phyloP scores from a whole-genome alignment of 2,113 vertebrate genomes.

The Paradoxurus hermaphroditus region DNA sequence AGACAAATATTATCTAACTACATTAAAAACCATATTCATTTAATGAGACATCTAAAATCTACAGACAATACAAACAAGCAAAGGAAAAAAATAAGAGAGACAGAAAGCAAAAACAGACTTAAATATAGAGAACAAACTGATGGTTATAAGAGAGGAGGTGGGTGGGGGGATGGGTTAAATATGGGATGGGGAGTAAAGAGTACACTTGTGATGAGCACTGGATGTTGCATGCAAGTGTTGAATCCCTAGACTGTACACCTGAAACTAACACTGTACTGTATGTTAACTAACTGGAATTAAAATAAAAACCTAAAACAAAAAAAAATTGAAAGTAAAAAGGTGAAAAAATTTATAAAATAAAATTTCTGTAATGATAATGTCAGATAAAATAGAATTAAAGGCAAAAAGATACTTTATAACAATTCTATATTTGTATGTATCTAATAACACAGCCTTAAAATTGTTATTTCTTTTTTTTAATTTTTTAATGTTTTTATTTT shows the following conservation, averaged over 20 bases:
- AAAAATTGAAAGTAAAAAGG: not conserved
- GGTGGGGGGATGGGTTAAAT: not conserved
- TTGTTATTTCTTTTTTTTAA: too few relatives aligned
- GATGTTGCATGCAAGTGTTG: not conserved
- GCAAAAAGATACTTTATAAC: not conserved
- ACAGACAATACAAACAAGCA: not conserved
- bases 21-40: not conserved
- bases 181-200: not conserved
- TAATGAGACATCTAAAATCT: not conserved
- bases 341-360: not conserved
- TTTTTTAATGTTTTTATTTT: too few relatives aligned
- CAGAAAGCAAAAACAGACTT: not conserved
- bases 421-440: slow-evolving; percentile 2
- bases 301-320: not conserved
- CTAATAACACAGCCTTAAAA: not conserved
- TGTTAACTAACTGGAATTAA: not conserved
- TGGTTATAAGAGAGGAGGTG: not conserved
- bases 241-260: not conserved
- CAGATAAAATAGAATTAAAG: slow-evolving; percentile 6
- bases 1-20: not conserved
- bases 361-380: not conserved
- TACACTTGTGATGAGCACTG: not conserved
- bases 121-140: not conserved
- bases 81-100: not conserved
- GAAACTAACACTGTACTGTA: not conserved